Percentiles rank a stretch among this genome's conserved stretches.
phyloP scores from a whole-genome alignment of 2,113 vertebrate species.

The Leucosticte australis region DNA sequence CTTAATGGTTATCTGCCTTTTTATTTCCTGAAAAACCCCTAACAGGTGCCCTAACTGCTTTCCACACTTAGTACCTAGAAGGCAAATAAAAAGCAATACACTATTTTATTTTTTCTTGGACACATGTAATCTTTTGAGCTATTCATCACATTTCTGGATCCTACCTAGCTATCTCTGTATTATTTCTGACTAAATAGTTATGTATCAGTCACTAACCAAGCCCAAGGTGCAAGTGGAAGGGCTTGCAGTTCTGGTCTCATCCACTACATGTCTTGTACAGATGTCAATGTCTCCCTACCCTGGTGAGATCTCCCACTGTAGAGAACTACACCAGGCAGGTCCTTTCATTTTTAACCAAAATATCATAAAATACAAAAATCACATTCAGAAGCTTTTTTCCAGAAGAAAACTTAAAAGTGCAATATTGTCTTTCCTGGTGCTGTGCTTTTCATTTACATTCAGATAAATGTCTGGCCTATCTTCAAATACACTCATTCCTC shows the following conservation, averaged over 20 bases:
- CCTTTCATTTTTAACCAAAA: not conserved
- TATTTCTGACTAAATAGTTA: not conserved
- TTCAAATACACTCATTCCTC: not conserved
- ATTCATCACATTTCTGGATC: not conserved
- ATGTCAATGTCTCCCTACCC: not conserved
- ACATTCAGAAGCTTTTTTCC: not conserved
- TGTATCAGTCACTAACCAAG: not conserved
- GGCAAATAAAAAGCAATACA: not conserved
- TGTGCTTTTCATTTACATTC: not conserved
- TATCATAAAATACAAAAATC: not conserved
- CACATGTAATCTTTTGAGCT: not conserved
- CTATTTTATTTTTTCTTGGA: not conserved
- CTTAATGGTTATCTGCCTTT: not conserved
- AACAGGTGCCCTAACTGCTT: not conserved
- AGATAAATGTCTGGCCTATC: not conserved
- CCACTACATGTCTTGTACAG: not conserved
- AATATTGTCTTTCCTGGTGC: not conserved
- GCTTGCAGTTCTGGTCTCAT: not conserved
- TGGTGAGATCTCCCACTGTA: not conserved
- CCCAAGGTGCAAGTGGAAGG: not conserved
- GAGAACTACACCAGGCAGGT: not conserved
- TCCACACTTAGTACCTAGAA: not conserved
- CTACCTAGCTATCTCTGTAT: not conserved
- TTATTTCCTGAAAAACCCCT: not conserved
- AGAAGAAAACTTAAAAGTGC: not conserved